phyloP scores from a whole-genome alignment of 2,888 invertebrate species.

The Trichopoda pennipes region DNA sequence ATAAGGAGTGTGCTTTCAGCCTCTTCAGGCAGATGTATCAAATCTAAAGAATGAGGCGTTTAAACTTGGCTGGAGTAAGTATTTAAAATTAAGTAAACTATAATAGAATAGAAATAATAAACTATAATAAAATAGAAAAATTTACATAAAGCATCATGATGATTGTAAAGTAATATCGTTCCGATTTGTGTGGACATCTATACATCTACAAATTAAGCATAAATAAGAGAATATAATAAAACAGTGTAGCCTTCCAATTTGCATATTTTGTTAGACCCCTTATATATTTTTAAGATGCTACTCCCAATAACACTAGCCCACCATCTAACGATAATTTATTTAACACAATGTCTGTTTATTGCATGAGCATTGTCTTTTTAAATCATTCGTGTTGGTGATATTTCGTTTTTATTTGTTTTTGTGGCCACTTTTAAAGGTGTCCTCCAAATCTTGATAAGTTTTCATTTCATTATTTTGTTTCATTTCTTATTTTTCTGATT shows the following conservation, averaged over 20 bases:
- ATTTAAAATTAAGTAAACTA: no score
- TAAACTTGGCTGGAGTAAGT: no score
- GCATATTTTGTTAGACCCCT: neutral
- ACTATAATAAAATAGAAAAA: no score
- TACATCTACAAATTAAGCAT: no score
- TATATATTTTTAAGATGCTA: neutral
- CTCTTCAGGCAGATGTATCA: no score
- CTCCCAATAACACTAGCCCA: neutral
- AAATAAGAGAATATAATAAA: neutral
- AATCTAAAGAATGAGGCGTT: no score
- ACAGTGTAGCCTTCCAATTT: constrained; percentile 5
- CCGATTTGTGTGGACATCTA: no score
- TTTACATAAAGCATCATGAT: no score
- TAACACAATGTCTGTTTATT: constrained; percentile 36
- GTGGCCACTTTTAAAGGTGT: constrained; percentile 53
- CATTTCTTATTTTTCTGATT: constrained; percentile 21
- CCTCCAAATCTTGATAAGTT: constrained; percentile 61
- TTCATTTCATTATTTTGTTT: constrained; percentile 26
- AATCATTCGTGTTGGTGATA: constrained; percentile 17
- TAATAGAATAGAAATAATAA: no score
- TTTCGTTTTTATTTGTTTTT: constrained; percentile 1
- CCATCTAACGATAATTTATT: constrained; percentile 36
- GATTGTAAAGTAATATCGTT: no score
- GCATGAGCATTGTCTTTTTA: constrained; percentile 24
- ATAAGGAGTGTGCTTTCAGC: no score